Evolutionary conservation across 2,888 invertebrate species (phyloP).

Genomic region (Abrostola triplasia): DNA sequence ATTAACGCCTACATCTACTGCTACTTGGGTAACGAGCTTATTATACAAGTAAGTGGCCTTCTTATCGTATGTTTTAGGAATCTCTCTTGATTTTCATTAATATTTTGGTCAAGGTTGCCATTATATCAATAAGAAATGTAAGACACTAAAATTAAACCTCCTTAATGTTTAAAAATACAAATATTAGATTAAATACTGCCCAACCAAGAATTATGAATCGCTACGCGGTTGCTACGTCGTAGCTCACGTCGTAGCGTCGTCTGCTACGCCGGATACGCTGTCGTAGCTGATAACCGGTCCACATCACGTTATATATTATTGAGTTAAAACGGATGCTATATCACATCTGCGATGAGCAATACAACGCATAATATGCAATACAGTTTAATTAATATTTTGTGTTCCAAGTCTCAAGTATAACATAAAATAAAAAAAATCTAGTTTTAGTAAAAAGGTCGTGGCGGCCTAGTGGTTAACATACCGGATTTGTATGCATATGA

Average conservation of each 20-base stretch:
- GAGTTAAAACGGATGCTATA: neutral
- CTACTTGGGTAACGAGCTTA: constrained; percentile 76
- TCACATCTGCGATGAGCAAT: neutral
- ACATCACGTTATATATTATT: constrained; percentile 1
- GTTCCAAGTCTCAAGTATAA: neutral
- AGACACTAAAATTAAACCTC: neutral
- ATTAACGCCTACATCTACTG: constrained; percentile 79
- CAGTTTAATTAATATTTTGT: neutral
- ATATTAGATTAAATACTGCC: too few species aligned
- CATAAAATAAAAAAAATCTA: neutral
- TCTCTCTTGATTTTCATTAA: too few species aligned
- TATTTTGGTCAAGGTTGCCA: too few species aligned
- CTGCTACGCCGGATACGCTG: neutral
- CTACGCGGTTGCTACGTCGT: constrained; percentile 1
- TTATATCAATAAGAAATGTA: neutral
- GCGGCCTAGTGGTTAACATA: too few species aligned
- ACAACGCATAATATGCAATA: too few species aligned
- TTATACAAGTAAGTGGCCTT: constrained; percentile 69
- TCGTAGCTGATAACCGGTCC: constrained; percentile 5
- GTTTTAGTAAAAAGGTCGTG: too few species aligned
- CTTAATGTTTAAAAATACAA: too few species aligned
- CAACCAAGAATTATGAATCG: neutral
- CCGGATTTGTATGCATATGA: too few species aligned
- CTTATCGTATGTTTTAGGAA: constrained; percentile 10
- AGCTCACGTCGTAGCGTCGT: neutral